Base-by-base conservation (phyloP, 2,797 vertebrate genomes). In the Strix occidentalis region DNA sequence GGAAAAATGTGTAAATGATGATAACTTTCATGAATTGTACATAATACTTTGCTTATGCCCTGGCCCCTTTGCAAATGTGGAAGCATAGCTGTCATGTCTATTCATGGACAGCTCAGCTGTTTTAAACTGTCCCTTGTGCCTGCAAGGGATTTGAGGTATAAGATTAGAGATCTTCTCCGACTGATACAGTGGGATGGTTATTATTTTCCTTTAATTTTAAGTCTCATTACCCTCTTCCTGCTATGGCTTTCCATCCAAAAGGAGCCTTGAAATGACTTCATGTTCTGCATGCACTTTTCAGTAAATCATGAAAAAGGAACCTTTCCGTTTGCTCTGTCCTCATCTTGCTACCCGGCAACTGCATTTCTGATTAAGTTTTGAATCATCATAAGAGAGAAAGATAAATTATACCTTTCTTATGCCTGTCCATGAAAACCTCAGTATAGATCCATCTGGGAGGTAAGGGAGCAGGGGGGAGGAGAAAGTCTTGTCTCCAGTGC, bases 191-290 rank as follows among this genome's bases (percentile, higher is more conserved):
- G 2, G 41, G 13, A 39, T 16, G 8, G 17, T 54, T 76, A 35
- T 17, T n/a, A 46, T 85, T 80, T 80, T 60, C 17, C n/a, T 84
- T 71, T 68, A 23, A 75, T 75, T 89, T 80, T 58, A 91, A 87
- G 33, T 41, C 16, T 74, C 39, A 15, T 83, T 88, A 48, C 31
- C 5, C 10, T 78, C 7, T 54, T 65, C 17, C 60, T 87, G 60
- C 37, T 71, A 39, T 10, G 26, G 26, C 12, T 74, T 72, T 74
- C 46, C 20, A 45, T 69, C 24, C 17, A 58, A 76, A 93, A 86
- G 23, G 11, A 48, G 9, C 35, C 39, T 76, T 69, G 35, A 91
- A 83, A 60, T 61, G 69, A 80, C 29, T 65, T 69, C 7, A 6
- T 21, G 11, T 65, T 89, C 37, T 80, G 5, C 20, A 28, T 2